phyloP scores from a whole-genome alignment of 1,140 invertebrate genomes.

The Drosophila persimilis region DNA sequence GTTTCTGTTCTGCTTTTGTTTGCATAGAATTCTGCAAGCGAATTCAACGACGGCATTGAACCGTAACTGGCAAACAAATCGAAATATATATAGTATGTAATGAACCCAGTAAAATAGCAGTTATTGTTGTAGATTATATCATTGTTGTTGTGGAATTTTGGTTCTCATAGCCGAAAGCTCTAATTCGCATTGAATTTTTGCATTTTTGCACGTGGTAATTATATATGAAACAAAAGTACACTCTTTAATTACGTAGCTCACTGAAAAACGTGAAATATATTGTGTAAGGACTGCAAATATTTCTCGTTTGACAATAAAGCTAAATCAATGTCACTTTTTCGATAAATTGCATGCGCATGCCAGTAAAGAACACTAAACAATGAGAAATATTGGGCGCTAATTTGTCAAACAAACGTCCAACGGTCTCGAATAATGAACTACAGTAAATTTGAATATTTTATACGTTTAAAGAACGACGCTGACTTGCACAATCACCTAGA shows the following conservation, averaged over 20 bases:
- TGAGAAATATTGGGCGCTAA: slow-evolving; percentile 10
- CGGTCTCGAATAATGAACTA: slow-evolving; percentile 21
- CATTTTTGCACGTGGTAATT: slow-evolving; percentile 75
- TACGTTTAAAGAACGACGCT: slow-evolving; percentile 2
- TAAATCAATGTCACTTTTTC: slow-evolving; percentile 40
- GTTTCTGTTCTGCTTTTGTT: slow-evolving; percentile 17
- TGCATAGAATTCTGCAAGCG: slow-evolving; percentile 59
- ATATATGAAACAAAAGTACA: slow-evolving; percentile 11
- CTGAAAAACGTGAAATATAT: slow-evolving; percentile 15
- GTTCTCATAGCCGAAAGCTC: slow-evolving; percentile 52
- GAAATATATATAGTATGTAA: slow-evolving; percentile 40
- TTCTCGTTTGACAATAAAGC: slow-evolving; percentile 17
- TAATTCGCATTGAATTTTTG: slow-evolving; percentile 60
- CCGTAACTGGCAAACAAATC: slow-evolving; percentile 55
- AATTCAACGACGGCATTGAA: slow-evolving; percentile 68
- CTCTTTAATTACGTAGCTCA: slow-evolving; percentile 45
- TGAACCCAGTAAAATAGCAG: slow-evolving; percentile 45
- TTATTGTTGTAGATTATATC: slow-evolving; percentile 36
- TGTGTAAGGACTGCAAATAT: slow-evolving; percentile 17
- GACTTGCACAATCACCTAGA: slow-evolving; percentile 39
- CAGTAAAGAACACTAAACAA: slow-evolving; percentile 29
- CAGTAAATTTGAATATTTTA: slow-evolving; percentile 18
- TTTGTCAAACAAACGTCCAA: not conserved
- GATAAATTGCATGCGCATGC: slow-evolving; percentile 34
- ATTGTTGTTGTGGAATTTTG: slow-evolving; percentile 42